Base-by-base conservation (phyloP, 2,888 invertebrate species). In the Mesorhabditis belari region DNA sequence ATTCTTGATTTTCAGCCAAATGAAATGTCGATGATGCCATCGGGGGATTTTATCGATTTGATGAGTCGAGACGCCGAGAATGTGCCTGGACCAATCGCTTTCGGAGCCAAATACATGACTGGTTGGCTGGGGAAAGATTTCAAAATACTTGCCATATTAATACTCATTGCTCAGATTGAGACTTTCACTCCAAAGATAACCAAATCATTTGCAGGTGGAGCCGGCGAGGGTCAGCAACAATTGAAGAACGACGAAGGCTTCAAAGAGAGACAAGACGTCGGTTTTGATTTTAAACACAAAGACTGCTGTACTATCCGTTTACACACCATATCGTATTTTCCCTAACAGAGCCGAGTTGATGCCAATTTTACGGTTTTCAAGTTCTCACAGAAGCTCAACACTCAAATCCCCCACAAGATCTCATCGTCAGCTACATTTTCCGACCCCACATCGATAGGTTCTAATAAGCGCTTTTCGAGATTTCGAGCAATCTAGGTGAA, bases 161-260 rank as follows among this genome's bases (percentile, higher is more conserved):
- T 23, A 12, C n/a, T 17, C 51, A 26, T 19, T 25, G 27, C 17
- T 6, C 24, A 52, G 3, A 19, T 24, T 27, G 44, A 9, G 49
- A 21, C 3, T 54, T 49, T 23, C 35, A 3, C 58, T 23, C 64
- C 53, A 55, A 52, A 27, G 28, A 21, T 52, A 57, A 50, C 29
- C 25, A 50, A 17, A 17, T 27, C n/a, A 3, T 26, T 59, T 69
- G 9, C 66, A 82, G 85, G 85, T 57, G 90, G 90, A 19, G 88
- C 88, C 64, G 90, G 90, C 12, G 90, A 90, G 81, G 89, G 88
- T 49, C 85, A 86, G 61, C 88, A 89, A 80, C 85, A 85, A 2
- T 82, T 88, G 55, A 81, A 76, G 51, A 83, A 83, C n/a, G 82
- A 82, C 29, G 77, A 73, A 56, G 65, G 66, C 49, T 79, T 71